Evolutionary conservation across 1,140 invertebrate genomes (phyloP).

Genomic region (Goniozus legneri): DNA sequence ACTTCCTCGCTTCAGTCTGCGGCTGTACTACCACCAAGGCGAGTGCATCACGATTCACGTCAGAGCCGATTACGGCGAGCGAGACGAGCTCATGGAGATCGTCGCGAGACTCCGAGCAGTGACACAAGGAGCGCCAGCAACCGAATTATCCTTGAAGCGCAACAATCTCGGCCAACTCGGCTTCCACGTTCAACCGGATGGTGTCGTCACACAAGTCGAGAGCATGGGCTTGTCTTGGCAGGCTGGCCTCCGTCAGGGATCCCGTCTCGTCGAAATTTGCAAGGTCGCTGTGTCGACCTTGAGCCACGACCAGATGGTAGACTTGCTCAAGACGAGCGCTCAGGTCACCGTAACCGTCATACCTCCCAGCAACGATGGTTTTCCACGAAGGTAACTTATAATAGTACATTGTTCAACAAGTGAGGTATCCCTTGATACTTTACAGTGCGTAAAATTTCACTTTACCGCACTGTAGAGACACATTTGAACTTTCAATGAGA

Average conservation of each 20-base stretch:
- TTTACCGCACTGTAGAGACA: too few relatives aligned
- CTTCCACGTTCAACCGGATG: constrained; percentile 94
- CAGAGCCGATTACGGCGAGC: constrained; percentile 61
- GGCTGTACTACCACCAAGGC: constrained; percentile 77
- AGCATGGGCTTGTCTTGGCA: constrained; percentile 81
- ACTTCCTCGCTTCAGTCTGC: constrained; percentile 49
- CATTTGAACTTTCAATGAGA: too few relatives aligned
- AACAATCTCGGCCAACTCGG: constrained; percentile 85
- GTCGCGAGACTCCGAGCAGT: constrained; percentile 69
- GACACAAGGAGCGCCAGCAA: constrained; percentile 69
- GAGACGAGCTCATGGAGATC: constrained; percentile 78
- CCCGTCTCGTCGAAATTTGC: constrained; percentile 89
- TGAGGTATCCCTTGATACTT: neutral
- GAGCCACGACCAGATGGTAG: constrained; percentile 91
- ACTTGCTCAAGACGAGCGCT: constrained; percentile 85
- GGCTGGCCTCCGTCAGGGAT: constrained; percentile 85
- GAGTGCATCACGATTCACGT: constrained; percentile 78
- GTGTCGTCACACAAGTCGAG: constrained; percentile 92
- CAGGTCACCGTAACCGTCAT: constrained; percentile 83
- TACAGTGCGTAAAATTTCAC: neutral
- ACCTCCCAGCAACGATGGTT: constrained; percentile 68
- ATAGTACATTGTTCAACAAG: neutral
- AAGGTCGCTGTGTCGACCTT: constrained; percentile 86
- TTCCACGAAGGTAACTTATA: constrained; percentile 57
- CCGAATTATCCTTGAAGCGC: constrained; percentile 72